A percentile compares a stretch with the other conserved stretches of the same genome.
phyloP scores from a whole-genome alignment of 2,113 vertebrate species.

The Cygnus atratus region DNA sequence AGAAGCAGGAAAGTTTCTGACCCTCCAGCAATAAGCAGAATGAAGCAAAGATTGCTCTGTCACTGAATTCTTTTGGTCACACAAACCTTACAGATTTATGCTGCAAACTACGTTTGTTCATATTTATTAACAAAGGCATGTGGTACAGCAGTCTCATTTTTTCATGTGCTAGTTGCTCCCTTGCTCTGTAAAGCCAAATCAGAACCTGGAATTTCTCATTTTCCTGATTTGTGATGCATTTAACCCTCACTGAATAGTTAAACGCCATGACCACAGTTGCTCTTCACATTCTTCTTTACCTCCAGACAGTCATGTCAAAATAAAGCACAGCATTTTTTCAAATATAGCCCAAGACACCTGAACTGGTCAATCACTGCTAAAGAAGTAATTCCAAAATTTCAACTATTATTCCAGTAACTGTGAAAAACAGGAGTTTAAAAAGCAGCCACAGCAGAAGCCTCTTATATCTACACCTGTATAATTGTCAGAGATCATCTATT shows the following conservation, averaged over 20 bases:
- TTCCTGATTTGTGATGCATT: not conserved
- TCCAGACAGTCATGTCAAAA: not conserved
- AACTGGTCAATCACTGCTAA: not conserved
- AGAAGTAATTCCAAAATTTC: not conserved
- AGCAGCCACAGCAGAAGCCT: not conserved
- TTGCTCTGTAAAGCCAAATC: not conserved
- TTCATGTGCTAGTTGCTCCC: not conserved
- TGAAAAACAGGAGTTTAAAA: not conserved
- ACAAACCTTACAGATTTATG: rapidly evolving
- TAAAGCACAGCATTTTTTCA: not conserved
- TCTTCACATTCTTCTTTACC: not conserved
- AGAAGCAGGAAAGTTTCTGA: not conserved
- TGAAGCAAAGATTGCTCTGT: not conserved
- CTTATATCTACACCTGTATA: not conserved
- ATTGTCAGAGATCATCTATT: not conserved
- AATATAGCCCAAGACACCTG: not conserved
- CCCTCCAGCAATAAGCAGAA: not conserved
- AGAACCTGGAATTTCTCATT: not conserved
- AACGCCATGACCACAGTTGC: not conserved
- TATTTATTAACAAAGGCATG: not conserved
- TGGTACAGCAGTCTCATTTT: not conserved
- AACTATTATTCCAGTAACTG: not conserved
- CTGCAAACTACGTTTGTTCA: not conserved
- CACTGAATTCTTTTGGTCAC: not conserved
- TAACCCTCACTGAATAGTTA: not conserved